These are phyloP conservation scores for Trissolcus brochymenae DNA, from an alignment of 2,888 invertebrate species.

Conservation along the genomic window DNA sequence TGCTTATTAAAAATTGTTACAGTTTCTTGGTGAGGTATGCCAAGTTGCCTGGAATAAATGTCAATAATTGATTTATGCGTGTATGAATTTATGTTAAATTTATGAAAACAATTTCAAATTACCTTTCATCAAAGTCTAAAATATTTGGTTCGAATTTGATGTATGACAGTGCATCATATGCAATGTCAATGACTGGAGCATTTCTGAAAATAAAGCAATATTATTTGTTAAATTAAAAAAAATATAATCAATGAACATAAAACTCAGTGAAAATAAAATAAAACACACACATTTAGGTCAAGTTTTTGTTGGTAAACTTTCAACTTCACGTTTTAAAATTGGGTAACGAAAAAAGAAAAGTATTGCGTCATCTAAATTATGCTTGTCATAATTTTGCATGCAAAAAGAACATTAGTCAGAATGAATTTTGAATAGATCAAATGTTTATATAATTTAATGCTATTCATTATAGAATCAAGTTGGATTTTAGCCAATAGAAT, in stretches of 20 bases:
- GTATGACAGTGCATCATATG: slow-evolving; percentile 75
- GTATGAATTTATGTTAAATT: too few relatives aligned
- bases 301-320: too few relatives aligned
- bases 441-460: too few relatives aligned
- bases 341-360: too few relatives aligned
- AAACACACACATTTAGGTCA: too few relatives aligned
- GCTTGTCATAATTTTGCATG: background rate
- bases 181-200: slow-evolving; percentile 63
- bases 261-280: too few relatives aligned
- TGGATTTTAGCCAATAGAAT: slow-evolving; percentile 1
- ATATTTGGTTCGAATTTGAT: slow-evolving; percentile 82
- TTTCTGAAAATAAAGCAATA: slow-evolving; percentile 30
- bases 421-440: too few relatives aligned
- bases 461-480: slow-evolving; percentile 36
- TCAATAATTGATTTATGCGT: background rate
- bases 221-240: background rate
- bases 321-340: too few relatives aligned
- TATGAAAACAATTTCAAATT: slow-evolving; percentile 42
- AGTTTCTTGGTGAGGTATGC: slow-evolving; percentile 89
- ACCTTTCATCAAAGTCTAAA: slow-evolving; percentile 85
- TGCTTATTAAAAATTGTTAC: slow-evolving; percentile 93
- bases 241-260: too few relatives aligned
- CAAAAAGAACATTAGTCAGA: too few relatives aligned
- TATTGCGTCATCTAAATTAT: background rate
- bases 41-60: slow-evolving; percentile 83